Base-by-base conservation (phyloP, 2,113 vertebrate genomes). In the Callithrix jacchus region DNA sequence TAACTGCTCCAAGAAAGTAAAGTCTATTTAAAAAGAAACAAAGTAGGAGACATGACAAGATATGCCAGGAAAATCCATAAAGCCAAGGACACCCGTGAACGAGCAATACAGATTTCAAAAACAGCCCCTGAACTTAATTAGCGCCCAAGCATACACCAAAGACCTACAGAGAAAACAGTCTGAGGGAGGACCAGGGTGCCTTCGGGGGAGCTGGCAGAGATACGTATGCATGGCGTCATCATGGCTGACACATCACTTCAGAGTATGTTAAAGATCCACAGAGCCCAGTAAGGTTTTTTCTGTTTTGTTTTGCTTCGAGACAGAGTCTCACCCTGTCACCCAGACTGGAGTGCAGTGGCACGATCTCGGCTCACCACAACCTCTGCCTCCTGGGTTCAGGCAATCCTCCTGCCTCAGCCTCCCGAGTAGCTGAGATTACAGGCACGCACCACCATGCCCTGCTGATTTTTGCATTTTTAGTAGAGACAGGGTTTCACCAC, bases 391-490 rank as follows among this genome's bases (percentile, higher is more conserved):
- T 30, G 27, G 61, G 61, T 64, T 64, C 61, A 64, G 30, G 61
- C 4, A 2, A 64, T 30, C 30, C 61, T 64, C 61, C 61, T 64
- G 61, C 27, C 12, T 64, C 61, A 64, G 27, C 25, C 27, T 64
- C 61, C 61, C 27, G 0, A 64, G 61, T 30, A 64, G 61, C 61
- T 64, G 61, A 27, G 27, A 30, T 30, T 30, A 64, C 27, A 64
- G 61, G 61, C 12, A 2, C 12, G 1, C 11, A 13, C 27, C 61
- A 64, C 12, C 61, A 64, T 0, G 0, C 61, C 61, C 5, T 2
- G 12, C 27, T 64, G 13, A 64, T 30, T 64, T 64, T 32, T 64
- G 61, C 61, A 14, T 64, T 64, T 64, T 64, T 64, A 64, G 61
- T 64, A 64, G 61, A 64, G 27, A 30, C 30, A 13, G 12, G 61